phyloP scores from a whole-genome alignment of 2,888 invertebrate genomes.

The Micropterix aruncella region DNA sequence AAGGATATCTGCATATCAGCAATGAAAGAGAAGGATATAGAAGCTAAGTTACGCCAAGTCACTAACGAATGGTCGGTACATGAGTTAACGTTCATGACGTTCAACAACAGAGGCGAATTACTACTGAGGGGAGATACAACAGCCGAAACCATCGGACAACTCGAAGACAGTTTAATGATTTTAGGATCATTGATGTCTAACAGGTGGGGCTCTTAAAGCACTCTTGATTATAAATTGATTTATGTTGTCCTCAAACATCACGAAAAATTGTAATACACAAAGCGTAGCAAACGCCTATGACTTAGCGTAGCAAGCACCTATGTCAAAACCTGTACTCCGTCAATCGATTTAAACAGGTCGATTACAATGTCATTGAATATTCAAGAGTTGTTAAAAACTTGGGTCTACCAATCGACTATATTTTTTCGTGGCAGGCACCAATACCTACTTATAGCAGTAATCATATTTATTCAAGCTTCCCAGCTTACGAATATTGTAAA shows the following conservation, averaged over 20 bases:
- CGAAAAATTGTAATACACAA: neutral
- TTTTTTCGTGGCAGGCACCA: too few relatives aligned
- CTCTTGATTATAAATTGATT: neutral
- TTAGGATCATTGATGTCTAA: conserved; percentile 88
- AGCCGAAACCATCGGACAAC: conserved; percentile 84
- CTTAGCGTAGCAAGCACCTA: too few relatives aligned
- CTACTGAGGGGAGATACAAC: conserved; percentile 87
- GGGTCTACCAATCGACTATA: too few relatives aligned
- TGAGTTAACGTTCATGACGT: conserved; percentile 86
- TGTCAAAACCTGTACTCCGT: too few relatives aligned
- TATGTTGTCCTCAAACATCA: neutral
- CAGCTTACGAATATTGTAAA: too few relatives aligned
- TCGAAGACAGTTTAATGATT: conserved; percentile 96
- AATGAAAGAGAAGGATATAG: conserved; percentile 95
- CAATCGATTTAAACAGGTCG: too few relatives aligned
- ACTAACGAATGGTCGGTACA: conserved; percentile 93
- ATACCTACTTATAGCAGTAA: too few relatives aligned
- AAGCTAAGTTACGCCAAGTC: conserved; percentile 87
- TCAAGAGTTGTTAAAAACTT: too few relatives aligned
- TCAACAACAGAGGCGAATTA: conserved; percentile 89
- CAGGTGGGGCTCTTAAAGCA: conserved; percentile 31
- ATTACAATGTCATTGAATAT: too few relatives aligned
- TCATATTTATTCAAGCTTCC: too few relatives aligned
- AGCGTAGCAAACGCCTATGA: neutral
- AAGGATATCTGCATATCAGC: conserved; percentile 95